A percentile compares a stretch with the other conserved stretches of the same genome.
These are phyloP conservation scores for Epirrita christyi DNA, from an alignment of 2,888 invertebrate species.

Conservation along the genomic window DNA sequence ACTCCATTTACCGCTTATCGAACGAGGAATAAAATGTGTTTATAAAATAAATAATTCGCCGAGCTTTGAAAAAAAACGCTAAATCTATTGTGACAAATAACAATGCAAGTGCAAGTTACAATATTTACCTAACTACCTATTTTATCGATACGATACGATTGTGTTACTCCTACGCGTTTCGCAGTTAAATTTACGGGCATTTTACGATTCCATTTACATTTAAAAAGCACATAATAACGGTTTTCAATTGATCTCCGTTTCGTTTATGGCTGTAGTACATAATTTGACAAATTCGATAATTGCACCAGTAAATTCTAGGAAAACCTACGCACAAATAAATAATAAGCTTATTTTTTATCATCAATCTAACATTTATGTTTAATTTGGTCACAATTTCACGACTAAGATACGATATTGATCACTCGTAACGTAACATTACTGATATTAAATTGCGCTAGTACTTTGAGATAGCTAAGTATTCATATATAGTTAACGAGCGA, in stretches of 20 bases:
- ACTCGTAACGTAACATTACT: constrained; percentile 20
- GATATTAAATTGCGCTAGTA: constrained; percentile 20
- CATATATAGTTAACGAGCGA: no score
- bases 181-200: constrained; percentile 61
- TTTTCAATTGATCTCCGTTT: constrained; percentile 58
- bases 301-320: constrained; percentile 16
- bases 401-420: constrained; percentile 14
- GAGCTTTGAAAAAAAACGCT: no score
- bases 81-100: constrained; percentile 40
- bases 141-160: constrained; percentile 34
- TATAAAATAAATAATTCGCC: no score
- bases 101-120: constrained; percentile 34
- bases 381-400: constrained; percentile 12
- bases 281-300: constrained; percentile 47
- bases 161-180: constrained; percentile 51
- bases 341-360: constrained; percentile 12
- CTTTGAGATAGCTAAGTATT: constrained; percentile 19
- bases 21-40: no score
- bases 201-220: constrained; percentile 74
- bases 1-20: no score
- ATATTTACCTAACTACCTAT: no score
- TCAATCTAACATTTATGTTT: constrained; percentile 24
- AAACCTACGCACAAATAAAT: constrained; percentile 14
- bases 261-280: constrained; percentile 47
- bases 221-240: constrained; percentile 64